Evolutionary conservation across 2,888 invertebrate genomes (phyloP), one percentile per base, ranked within the genome.

Genomic region (Caenorhabditis wallacei): DNA sequence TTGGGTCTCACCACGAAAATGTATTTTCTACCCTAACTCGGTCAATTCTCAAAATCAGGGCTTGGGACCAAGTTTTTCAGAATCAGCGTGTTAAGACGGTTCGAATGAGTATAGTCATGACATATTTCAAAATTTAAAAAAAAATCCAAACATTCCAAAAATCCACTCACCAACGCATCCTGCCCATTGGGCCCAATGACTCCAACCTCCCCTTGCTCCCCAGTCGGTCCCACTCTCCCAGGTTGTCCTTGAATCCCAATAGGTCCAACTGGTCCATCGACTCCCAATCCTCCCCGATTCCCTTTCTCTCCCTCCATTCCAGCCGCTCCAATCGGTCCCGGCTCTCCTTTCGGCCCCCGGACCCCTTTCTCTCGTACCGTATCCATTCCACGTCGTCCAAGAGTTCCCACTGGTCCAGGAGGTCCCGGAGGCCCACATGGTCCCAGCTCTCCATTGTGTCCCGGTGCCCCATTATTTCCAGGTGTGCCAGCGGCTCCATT

Each of bases 381-480:
- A 63, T 86, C 85, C 84, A 85, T 84, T 80, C 86, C 86, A 22
- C 76, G 51, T 24, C 82, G 26, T 20, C 86, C 86, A 8, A 71
- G 22, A 3, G 57, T 56, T 26, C 86, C 86, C 16, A n/a, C 63
- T 7, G 61, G 26, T 22, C 86, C 86, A 3, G 72, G 63, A 0
- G 72, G 68, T 18, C 86, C 86, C n/a, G 76, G 63, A 8, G 79
- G 56, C 8, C 86, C 86, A n/a, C 80, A 56, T 5, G 78, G 46
- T 4, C 86, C 86, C 40, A 78, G 43, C 8, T 85, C 85, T 35
- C 86, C 86, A 48, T 81, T 81, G 7, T 76, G 59, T 26, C 86
- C 86, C 1, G 86, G 86, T 30, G 78, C 71, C 26, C 86, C 87
- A n/a, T 85, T 87, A 64, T 63, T 64, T 53, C 85, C 87, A 2